Evolutionary conservation across 2,113 vertebrate genomes (phyloP).

Genomic region (Protobothrops flavoviridis): DNA sequence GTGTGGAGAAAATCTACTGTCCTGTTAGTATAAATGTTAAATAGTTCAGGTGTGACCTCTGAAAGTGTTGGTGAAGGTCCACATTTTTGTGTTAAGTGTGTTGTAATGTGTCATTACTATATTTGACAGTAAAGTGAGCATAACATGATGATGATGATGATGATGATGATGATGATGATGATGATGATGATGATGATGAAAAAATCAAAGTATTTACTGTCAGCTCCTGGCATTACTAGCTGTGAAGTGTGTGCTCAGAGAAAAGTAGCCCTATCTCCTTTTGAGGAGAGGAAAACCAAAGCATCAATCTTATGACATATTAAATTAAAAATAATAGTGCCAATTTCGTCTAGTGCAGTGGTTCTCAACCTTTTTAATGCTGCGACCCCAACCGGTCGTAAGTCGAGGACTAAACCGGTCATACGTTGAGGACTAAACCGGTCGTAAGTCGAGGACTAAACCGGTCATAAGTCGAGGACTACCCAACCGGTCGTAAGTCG

Average conservation of each 20-base stretch:
- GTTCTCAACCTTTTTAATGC: too few relatives aligned
- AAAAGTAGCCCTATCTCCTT: not conserved
- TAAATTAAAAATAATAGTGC: not conserved
- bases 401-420: too few relatives aligned
- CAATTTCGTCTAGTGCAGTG: not conserved
- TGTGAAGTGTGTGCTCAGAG: not conserved
- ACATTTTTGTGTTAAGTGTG: not conserved
- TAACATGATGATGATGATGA: not conserved
- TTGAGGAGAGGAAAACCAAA: not conserved
- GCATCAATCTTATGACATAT: not conserved
- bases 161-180: not conserved
- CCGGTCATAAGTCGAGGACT: too few relatives aligned
- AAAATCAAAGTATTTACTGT: not conserved
- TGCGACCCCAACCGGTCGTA: too few relatives aligned
- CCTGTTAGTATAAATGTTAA: not conserved
- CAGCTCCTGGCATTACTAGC: not conserved
- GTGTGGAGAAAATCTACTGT: not conserved
- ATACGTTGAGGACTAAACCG: too few relatives aligned
- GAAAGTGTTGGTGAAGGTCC: not conserved
- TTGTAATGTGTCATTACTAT: not conserved
- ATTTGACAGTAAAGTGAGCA: not conserved
- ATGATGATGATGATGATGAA: not conserved
- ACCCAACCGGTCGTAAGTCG: too few relatives aligned
- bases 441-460: too few relatives aligned
- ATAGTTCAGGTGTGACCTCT: not conserved